Evolutionary conservation across 2,797 vertebrate genomes (phyloP), one percentile per base, ranked within the genome.

Genomic region (Champsocephalus gunnari): DNA sequence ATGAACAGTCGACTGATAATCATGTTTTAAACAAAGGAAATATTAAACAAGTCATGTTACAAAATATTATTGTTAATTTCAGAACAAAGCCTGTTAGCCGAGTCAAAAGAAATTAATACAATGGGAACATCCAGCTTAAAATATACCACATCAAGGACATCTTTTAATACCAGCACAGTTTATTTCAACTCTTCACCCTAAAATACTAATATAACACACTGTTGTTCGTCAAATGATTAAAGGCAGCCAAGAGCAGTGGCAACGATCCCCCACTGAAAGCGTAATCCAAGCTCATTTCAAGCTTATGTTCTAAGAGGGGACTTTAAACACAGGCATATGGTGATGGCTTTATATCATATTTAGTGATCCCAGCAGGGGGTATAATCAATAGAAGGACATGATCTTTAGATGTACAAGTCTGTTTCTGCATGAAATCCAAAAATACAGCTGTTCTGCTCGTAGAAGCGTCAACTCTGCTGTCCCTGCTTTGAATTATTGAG

Each of bases 281-380:
- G 73, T 88, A 91, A 92, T 92, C 89, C 79, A 71, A 70, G 84
- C 87, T 90, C 84, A 92, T 94, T 93, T 90, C 79, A 89, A 89
- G 88, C 80, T 90, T 91, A 92, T 85, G 80, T 84, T 87, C 77
- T 86, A 81, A 91, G 68, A 83, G 63, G 72, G 80, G 75, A 85
- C 84, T 90, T 92, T 93, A 89, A 93, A 86, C 89, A 91, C 88
- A 90, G 82, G 83, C 93, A 92, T 93, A 93, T 93, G 91, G 83
- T 88, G 89, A 82, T 75, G 78, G 86, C 72, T 92, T 93, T 90
- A 88, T 88, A 88, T 87, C 81, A 89, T 79, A 79, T 79, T 87
- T 73, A 78, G 86, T 76, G 56, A 81, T 92, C 89, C 79, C 89
- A 78, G 77, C 66, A 48, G 87, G 84, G 78, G 75, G 70, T 59